Evolutionary conservation across 2,888 invertebrate species (phyloP).

Genomic region (Trypoxylon attenuatum): DNA sequence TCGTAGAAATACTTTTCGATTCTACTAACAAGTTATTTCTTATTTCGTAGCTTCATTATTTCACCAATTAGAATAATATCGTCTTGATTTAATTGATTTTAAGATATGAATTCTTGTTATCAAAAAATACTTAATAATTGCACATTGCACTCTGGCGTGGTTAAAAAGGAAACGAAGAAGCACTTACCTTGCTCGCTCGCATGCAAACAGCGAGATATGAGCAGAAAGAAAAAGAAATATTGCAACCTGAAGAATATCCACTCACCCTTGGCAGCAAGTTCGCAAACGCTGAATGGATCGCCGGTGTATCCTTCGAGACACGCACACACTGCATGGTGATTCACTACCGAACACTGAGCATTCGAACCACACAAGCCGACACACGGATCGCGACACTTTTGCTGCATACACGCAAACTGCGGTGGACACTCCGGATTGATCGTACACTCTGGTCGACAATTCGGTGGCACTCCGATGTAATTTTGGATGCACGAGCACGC

Average conservation of each 20-base stretch:
- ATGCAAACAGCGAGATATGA: slow-evolving; percentile 40
- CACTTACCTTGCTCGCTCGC: slow-evolving; percentile 60
- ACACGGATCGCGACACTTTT: slow-evolving; percentile 80
- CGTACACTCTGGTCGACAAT: slow-evolving; percentile 79
- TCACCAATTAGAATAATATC: too few species aligned
- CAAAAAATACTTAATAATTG: too few species aligned
- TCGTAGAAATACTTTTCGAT: too few species aligned
- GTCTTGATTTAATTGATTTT: too few species aligned
- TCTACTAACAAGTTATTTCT: too few species aligned
- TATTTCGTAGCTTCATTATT: too few species aligned
- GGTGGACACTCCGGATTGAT: slow-evolving; percentile 78
- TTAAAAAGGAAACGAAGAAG: slow-evolving; percentile 38
- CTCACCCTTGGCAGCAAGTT: slow-evolving; percentile 65
- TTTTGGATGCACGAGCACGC: slow-evolving; percentile 78
- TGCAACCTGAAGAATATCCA: background rate
- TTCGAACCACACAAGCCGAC: slow-evolving; percentile 77
- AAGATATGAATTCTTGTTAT: too few species aligned
- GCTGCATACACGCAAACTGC: slow-evolving; percentile 78
- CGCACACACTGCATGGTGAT: slow-evolving; percentile 78
- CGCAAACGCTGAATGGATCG: slow-evolving; percentile 78
- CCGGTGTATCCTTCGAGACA: slow-evolving; percentile 76
- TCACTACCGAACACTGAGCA: slow-evolving; percentile 78
- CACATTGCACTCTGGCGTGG: background rate
- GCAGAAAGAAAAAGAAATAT: background rate
- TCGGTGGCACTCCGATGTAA: slow-evolving; percentile 78